phyloP scores from a whole-genome alignment of 2,797 vertebrate genomes.

The Morelia viridis region DNA sequence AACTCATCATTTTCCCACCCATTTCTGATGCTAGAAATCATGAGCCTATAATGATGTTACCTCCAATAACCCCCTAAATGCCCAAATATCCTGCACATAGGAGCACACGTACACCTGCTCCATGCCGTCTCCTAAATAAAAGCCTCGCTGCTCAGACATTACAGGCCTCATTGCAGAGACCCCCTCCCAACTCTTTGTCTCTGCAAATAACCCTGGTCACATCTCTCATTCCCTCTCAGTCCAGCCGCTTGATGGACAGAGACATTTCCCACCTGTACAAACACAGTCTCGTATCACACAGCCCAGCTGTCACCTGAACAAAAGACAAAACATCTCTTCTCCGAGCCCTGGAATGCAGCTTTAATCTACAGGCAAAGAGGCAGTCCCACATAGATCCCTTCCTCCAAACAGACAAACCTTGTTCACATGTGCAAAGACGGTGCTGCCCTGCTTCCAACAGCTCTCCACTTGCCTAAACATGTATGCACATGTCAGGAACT shows the following conservation, averaged over 20 bases:
- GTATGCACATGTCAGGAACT: neutral
- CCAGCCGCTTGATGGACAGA: neutral
- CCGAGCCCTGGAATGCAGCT: neutral
- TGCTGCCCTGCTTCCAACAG: neutral
- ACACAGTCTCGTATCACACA: neutral
- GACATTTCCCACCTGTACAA: neutral
- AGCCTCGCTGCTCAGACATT: neutral
- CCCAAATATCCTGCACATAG: neutral
- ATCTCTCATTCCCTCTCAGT: neutral
- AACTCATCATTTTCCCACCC: neutral
- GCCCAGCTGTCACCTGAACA: neutral
- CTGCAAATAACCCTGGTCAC: neutral
- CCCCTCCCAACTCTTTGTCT: constrained; percentile 4
- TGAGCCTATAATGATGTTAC: neutral
- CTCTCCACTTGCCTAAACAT: neutral
- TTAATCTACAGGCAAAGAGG: neutral
- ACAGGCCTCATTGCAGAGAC: neutral
- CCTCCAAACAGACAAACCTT: neutral
- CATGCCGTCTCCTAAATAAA: neutral
- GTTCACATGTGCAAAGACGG: neutral
- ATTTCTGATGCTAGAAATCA: too few relatives aligned
- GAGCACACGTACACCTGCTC: neutral
- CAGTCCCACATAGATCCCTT: neutral
- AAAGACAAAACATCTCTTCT: neutral
- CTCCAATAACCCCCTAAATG: neutral